These are phyloP conservation scores for Merluccius polli DNA, from an alignment of 2,797 vertebrate species.

Conservation along the genomic window DNA sequence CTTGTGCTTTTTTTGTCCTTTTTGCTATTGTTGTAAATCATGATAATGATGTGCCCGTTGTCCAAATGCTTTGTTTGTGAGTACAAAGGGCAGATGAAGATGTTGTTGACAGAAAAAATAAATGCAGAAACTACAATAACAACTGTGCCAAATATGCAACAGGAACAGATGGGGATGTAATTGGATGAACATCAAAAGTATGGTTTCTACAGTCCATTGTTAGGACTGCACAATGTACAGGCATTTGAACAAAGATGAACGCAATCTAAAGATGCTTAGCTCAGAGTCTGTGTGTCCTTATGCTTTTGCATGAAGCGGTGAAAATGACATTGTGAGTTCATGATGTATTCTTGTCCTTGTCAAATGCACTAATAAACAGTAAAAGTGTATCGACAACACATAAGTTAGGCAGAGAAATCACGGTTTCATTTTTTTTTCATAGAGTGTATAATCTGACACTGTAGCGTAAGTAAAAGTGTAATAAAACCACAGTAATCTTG, in stretches of 20 bases:
- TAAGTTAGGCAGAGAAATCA: too few species aligned
- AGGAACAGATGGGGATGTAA: constrained; percentile 71
- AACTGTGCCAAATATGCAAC: constrained; percentile 71
- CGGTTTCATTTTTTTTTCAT: too few species aligned
- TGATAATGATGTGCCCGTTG: constrained; percentile 60
- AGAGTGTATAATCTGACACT: too few species aligned
- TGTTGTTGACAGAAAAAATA: constrained; percentile 51
- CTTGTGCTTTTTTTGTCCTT: constrained; percentile 52
- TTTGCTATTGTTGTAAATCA: constrained; percentile 52
- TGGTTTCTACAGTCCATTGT: constrained; percentile 47
- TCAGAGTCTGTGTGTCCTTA: constrained; percentile 69
- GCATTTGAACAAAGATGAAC: constrained; percentile 63
- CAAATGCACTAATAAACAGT: constrained; percentile 71
- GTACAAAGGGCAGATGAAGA: constrained; percentile 58
- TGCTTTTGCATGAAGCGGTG: constrained; percentile 77
- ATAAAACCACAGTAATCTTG: too few species aligned
- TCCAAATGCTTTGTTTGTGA: constrained; percentile 57
- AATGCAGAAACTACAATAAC: constrained; percentile 38
- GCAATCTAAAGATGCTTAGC: constrained; percentile 60
- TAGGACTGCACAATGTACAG: constrained; percentile 66
- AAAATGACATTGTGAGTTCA: constrained; percentile 62
- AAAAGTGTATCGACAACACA: background rate
- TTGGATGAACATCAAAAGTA: constrained; percentile 59
- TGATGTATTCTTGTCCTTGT: constrained; percentile 73
- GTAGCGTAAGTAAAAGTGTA: too few species aligned